A percentile compares a stretch with the other conserved stretches of the same genome.
These are phyloP conservation scores for Drosophila yooni DNA, from an alignment of 2,888 invertebrate genomes.

Conservation along the genomic window DNA sequence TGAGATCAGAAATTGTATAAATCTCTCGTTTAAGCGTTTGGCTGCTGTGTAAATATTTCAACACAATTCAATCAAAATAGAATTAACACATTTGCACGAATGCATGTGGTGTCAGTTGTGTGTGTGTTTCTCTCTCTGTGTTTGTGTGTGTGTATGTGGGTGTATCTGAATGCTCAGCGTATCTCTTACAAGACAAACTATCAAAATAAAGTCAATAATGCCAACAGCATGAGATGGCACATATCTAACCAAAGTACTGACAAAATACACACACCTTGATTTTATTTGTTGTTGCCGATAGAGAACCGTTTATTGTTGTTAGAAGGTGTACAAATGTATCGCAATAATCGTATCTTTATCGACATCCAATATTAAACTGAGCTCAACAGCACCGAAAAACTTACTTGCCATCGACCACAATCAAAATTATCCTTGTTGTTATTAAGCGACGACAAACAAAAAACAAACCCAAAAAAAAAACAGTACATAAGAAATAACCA, in stretches of 20 bases:
- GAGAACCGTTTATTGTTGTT: constrained; percentile 24
- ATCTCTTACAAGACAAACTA: constrained; percentile 62
- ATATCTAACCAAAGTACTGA: constrained; percentile 29
- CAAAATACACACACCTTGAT: constrained; percentile 50
- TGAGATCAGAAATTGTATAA: constrained; percentile 34
- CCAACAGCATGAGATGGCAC: constrained; percentile 53
- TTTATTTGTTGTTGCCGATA: constrained; percentile 32
- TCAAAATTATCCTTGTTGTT: constrained; percentile 13
- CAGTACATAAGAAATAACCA: constrained; percentile 1
- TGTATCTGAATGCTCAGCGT: constrained; percentile 21
- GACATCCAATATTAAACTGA: constrained; percentile 15
- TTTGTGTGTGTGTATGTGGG: constrained; percentile 9
- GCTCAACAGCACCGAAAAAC: constrained; percentile 13
- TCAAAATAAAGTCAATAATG: constrained; percentile 61
- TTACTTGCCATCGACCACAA: constrained; percentile 17
- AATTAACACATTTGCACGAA: constrained; percentile 70
- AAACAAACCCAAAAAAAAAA: constrained; percentile 26
- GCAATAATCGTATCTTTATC: constrained; percentile 32
- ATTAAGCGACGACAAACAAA: constrained; percentile 25
- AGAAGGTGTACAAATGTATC: constrained; percentile 26
- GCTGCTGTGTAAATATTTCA: constrained; percentile 65
- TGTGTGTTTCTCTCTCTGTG: constrained; percentile 1
- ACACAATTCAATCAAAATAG: constrained; percentile 74
- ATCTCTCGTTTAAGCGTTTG: constrained; percentile 31
- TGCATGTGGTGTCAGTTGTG: constrained; percentile 9